Percentiles rank a stretch among this genome's conserved stretches.
phyloP scores from a whole-genome alignment of 1,140 invertebrate species.

The Lysiphlebus fabarum region DNA sequence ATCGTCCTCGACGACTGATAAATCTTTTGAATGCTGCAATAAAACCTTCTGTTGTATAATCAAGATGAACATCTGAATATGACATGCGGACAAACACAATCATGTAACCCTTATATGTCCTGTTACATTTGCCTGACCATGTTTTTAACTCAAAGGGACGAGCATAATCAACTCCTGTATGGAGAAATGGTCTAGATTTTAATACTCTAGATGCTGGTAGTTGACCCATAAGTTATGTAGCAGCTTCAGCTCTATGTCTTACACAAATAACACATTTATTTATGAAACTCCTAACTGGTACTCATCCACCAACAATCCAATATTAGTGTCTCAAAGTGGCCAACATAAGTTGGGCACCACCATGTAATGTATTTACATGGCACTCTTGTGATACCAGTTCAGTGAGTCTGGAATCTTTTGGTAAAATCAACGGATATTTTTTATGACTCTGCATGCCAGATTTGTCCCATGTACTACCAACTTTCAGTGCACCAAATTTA shows the following conservation, averaged over 20 bases:
- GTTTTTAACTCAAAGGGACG: constrained; percentile 36
- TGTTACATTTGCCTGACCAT: constrained; percentile 21
- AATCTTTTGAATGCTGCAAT: no score
- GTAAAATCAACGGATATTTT: constrained; percentile 9
- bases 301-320: constrained; percentile 32
- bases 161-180: constrained; percentile 35
- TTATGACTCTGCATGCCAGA: not conserved
- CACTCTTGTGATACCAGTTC: constrained; percentile 25
- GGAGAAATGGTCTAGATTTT: constrained; percentile 28
- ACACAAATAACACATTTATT: constrained; percentile 22
- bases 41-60: no score
- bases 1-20: no score
- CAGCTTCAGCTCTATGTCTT: not conserved
- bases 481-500: not conserved
- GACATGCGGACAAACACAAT: no score
- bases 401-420: constrained; percentile 1
- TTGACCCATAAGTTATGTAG: constrained; percentile 37
- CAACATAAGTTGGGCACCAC: constrained; percentile 22
- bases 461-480: not conserved
- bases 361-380: constrained; percentile 32
- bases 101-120: constrained; percentile 30
- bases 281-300: constrained; percentile 28
- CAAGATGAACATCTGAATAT: no score
- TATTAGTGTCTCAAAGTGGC: not conserved
- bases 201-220: constrained; percentile 32